Base-by-base conservation (phyloP, 2,113 vertebrate species). In the Chauna torquata region DNA sequence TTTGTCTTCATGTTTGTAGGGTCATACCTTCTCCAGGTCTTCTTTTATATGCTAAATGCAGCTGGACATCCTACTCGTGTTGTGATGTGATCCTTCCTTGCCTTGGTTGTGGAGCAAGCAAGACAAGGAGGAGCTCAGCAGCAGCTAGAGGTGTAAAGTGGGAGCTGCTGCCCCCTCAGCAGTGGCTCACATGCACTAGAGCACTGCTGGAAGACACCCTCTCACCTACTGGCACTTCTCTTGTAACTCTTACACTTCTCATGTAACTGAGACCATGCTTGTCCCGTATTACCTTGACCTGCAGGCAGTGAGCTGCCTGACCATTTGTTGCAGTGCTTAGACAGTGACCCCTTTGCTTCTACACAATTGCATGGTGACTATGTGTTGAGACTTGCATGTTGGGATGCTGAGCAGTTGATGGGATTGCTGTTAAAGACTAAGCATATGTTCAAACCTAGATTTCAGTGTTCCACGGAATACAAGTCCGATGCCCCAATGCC, bases 31-130 rank as follows among this genome's bases (percentile, higher is more conserved):
- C 8, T 42, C 7, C 25, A 23, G 28, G 0, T 24, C 11, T 57
- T 22, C 19, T 61, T 45, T n/a, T 44, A 12, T 19, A 20, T 54
- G 42, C 9, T 81, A 28, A 81, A 36, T 40, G 23, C 36, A 61
- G 6, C 44, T 80, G 66, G 32, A 25, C 10, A 44, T n/a, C 23
- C 20, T 34, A 16, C 1, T 27, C 17, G 25, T 64, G 61, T 25
- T 6, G 7, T 64, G 25, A 1, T 0, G 0, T 40, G 45, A 64
- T 30, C 0, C 0, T 14, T 76, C 32, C 14, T 90, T 75, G 32
- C 38, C 6, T 30, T 62, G 28, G 13, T 22, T 80, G 6, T 58
- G 18, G 25, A 87, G 44, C 17, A 40, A 55, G 47, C 19, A 34
- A 16, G 34, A 42, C 6, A 6, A 0, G 1, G 59, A 50, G 30